These are phyloP conservation scores for Athene cunicularia DNA, from an alignment of 2,113 vertebrate genomes.

Conservation along the genomic window DNA sequence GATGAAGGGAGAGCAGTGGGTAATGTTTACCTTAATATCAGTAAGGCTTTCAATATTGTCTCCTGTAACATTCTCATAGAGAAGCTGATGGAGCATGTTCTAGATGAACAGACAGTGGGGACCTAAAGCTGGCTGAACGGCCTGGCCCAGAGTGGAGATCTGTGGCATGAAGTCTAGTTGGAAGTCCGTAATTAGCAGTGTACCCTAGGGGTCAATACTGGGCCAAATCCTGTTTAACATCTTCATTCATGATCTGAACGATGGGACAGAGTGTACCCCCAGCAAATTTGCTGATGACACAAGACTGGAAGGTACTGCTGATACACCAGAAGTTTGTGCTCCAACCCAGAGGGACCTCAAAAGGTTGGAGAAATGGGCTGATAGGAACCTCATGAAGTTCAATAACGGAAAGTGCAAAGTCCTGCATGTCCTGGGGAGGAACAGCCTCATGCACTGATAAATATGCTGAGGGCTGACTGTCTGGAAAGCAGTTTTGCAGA, in stretches of 20 bases:
- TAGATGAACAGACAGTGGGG: not conserved
- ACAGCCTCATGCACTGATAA: not conserved
- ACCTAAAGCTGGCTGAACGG: not conserved
- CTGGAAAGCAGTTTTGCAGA: not conserved
- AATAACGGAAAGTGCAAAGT: not conserved
- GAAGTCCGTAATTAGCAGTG: not conserved
- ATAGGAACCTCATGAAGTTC: not conserved
- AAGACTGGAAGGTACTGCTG: not conserved
- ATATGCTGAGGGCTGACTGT: not conserved
- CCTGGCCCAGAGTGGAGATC: not conserved
- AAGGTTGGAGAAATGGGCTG: not conserved
- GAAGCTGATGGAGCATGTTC: not conserved
- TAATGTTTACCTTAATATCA: not conserved
- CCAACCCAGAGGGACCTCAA: not conserved
- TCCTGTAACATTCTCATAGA: not conserved
- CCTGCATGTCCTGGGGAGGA: not conserved
- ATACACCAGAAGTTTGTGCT: not conserved
- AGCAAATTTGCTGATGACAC: not conserved
- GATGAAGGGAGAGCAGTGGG: not conserved
- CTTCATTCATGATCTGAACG: not conserved
- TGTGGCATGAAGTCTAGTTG: not conserved
- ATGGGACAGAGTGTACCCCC: not conserved
- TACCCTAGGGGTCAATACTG: not conserved
- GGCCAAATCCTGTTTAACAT: not conserved
- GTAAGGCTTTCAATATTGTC: not conserved